Evolutionary conservation across 2,113 vertebrate species (phyloP), one percentile per base, ranked within the genome.

Genomic region (Clarias macrocephalus): DNA sequence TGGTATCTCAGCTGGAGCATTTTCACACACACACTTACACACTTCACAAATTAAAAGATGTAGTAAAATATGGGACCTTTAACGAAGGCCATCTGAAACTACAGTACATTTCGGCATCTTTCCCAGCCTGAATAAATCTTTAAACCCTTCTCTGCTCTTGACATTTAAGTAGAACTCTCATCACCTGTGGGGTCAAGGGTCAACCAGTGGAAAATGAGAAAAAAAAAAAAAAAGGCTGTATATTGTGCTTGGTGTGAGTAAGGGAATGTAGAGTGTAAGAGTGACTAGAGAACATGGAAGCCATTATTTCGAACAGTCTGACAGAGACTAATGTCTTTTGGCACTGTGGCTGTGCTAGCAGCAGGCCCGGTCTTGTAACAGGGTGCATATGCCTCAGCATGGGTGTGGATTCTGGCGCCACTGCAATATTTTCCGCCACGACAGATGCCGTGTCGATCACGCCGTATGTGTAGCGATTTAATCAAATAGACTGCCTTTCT

Each of bases 401-500:
- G 52, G 54, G 28, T n/a, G 82, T 48, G 23, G 2, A 79, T 79
- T 86, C 90, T 88, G 68, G 84, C 68, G 88, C 85, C 83, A 12
- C 30, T 25, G 72, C 80, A 83, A 85, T 89, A 88, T 91, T 91
- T 70, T 63, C 81, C 68, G 87, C 72, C 76, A 80, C 7, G 63
- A 18, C 60, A 87, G 33, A 83, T 73, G 73, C 72, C 85, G 89
- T 93, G 91, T 89, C 93, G 91, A 92, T 94, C 92, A 93, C 79
- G 70, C 84, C 81, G 82, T 80, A 57, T 72, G 88, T 89, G 88
- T 84, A 56, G 84, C 82, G 90, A 89, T 91, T 89, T 89, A 91
- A 91, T 93, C 89, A 93, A 93, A 94, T 92, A 89, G 88, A 90
- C 90, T 92, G 91, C 86, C 76, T 88, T 92, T 91, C 90, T 83